These are phyloP conservation scores for Tupaia tana DNA, from an alignment of 2,113 vertebrate species.

Conservation along the genomic window DNA sequence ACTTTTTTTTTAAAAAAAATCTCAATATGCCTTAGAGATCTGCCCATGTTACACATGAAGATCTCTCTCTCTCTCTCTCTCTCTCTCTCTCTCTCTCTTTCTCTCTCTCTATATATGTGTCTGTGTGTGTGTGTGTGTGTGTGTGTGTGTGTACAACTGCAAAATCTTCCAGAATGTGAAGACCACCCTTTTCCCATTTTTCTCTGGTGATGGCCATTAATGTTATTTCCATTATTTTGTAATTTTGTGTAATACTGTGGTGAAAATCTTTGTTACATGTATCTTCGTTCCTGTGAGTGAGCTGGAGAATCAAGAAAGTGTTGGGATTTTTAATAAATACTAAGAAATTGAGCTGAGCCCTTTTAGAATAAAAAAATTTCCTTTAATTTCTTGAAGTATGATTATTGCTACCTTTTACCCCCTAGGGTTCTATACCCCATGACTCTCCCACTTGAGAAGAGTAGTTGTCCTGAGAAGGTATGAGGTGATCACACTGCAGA, in stretches of 20 bases:
- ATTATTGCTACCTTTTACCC: constrained; percentile 15
- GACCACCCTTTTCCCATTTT: background rate
- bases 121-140: too few species aligned
- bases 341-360: background rate
- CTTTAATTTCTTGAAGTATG: background rate
- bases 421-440: background rate
- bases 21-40: background rate
- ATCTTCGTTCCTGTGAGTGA: background rate
- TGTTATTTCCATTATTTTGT: background rate
- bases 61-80: background rate
- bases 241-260: background rate
- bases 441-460: background rate
- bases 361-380: constrained; percentile 27
- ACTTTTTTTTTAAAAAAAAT: too few species aligned
- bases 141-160: too few species aligned
- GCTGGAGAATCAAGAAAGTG: background rate
- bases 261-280: background rate
- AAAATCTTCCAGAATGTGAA: background rate
- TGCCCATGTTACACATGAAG: background rate
- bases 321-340: background rate
- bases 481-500: background rate
- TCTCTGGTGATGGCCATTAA: background rate
- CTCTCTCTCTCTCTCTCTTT: background rate
- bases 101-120: background rate
- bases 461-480: background rate